Base-by-base conservation (phyloP, 2,888 invertebrate genomes). In the Tuberolachnus salignus region DNA sequence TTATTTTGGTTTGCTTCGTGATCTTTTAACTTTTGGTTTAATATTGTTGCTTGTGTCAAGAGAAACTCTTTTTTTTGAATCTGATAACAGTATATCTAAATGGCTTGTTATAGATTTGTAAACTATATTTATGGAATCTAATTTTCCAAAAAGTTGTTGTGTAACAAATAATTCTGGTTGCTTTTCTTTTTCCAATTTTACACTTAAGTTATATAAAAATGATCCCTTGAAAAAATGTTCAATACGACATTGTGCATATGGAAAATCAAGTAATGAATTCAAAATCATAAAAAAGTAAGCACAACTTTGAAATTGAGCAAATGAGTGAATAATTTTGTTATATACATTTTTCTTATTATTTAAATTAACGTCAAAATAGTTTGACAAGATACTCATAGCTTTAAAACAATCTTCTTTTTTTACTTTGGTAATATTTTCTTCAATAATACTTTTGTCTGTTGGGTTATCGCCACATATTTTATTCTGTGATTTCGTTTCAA, bases 201-300 rank as follows among this genome's bases (percentile, higher is more conserved):
- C 51, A 80, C 82, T 90, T 42, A 92, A 85, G 86, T 94, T 94
- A 83, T 93, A 94, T 1, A 92, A 84, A 85, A 93, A 91, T 0
- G 92, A 91, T 0, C 94, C 93, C 85, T 92, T 91, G 82, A 89
- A 92, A 81, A 89, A 87, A 83, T 89, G 89, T n/a, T 88, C 88
- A 83, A 91, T 88, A 53, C 87, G 86, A 57, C 89, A 88, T 82
- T 86, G 85, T 51, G 87, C 84, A 83, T 89, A 90, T 0, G 91
- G 91, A 80, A 85, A 87, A 80, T 88, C 86, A 71, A 93, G 87
- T 55, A 94, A 83, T 1, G 86, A 87, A 86, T 94, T 94, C 13
- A 94, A 85, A 83, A 89, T 86, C 82, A 88, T 88, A 2, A 88
- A 85, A 82, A 89, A 88, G 13, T 87, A 86, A 53, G 91, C 84